Evolutionary conservation across 1,140 invertebrate species (phyloP), one percentile per base, ranked within the genome.

Genomic region (Zeugodacus cucurbitae): DNA sequence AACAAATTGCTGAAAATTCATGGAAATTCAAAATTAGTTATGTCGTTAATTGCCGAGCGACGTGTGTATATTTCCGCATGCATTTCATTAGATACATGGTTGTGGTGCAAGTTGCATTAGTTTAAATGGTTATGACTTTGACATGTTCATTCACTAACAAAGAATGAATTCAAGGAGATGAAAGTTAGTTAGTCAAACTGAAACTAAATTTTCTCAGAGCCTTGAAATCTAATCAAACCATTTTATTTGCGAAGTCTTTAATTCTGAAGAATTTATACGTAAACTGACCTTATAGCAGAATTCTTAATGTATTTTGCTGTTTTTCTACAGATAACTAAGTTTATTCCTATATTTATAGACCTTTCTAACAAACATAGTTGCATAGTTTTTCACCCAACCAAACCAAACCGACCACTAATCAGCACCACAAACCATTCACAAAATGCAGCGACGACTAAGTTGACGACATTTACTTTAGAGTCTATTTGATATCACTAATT

Each of bases 401-500:
- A 54, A 54, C 48, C 48, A 20, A 17, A 54, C 48, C 14, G 22
- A 17, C 74, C 2, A 48, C 74, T 48, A 82, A 82, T 26, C 70
- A 17, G 70, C 7, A 7, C 22, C 7, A 22, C 70, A 22, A n/a
- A 41, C 37, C 34, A 44, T 41, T 37, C 37, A 41, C 14, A 78
- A 41, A 41, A 22, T 22, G 37, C 44, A 26, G 41, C 26, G 26
- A 82, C 5, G n/a, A 48, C 41, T 17, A 14, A 82, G 74, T 82
- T 82, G 74, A 82, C n/a, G n/a, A n/a, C n/a, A n/a, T n/a, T n/a
- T n/a, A 48, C 41, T 82, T n/a, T n/a, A n/a, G n/a, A n/a, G n/a
- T n/a, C 74, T 5, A 82, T 82, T 48, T 48, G 74, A 82, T 82
- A 82, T 44, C 74, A 82, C 74, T 82, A 82, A 82, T 54, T 82